Evolutionary conservation across 2,888 invertebrate species (phyloP).

Genomic region (Mythimna lalbum): DNA sequence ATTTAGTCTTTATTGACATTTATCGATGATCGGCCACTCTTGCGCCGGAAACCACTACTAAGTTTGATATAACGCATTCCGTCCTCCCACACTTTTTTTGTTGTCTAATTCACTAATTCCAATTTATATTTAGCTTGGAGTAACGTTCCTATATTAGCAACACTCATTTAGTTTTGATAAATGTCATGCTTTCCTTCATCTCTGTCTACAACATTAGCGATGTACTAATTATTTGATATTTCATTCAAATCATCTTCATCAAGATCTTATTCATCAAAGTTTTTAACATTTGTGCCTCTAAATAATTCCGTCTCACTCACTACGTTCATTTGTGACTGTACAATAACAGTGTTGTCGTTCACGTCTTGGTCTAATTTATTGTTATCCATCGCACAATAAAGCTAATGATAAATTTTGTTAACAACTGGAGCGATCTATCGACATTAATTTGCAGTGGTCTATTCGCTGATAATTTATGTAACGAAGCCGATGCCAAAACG

Average conservation of each 20-base stretch:
- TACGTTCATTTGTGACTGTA: constrained; percentile 2
- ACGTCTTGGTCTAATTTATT: constrained; percentile 52
- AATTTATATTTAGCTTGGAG: constrained; percentile 12
- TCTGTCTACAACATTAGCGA: constrained; percentile 14
- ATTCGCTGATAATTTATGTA: constrained; percentile 69
- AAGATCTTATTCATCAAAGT: constrained; percentile 20
- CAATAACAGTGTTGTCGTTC: constrained; percentile 13
- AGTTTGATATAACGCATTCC: constrained; percentile 35
- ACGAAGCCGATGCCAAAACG: constrained; percentile 69
- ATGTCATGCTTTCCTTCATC: constrained; percentile 35
- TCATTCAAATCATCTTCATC: constrained; percentile 38
- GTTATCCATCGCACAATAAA: constrained; percentile 45
- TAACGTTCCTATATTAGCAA: constrained; percentile 4
- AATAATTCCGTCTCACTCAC: background rate
- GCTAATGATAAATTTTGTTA: constrained; percentile 67
- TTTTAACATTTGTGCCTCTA: background rate
- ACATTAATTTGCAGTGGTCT: constrained; percentile 62
- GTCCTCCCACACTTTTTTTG: background rate
- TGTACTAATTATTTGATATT: constrained; percentile 35
- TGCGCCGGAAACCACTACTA: constrained; percentile 51
- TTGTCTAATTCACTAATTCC: constrained; percentile 13
- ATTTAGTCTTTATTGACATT: constrained; percentile 79
- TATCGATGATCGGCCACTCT: constrained; percentile 76
- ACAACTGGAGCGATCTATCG: constrained; percentile 68
- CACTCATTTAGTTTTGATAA: constrained; percentile 35